Evolutionary conservation across 37 sponge, comb jelly and placozoan species (phyloP).

Genomic region (Chondrosia reniformis): DNA sequence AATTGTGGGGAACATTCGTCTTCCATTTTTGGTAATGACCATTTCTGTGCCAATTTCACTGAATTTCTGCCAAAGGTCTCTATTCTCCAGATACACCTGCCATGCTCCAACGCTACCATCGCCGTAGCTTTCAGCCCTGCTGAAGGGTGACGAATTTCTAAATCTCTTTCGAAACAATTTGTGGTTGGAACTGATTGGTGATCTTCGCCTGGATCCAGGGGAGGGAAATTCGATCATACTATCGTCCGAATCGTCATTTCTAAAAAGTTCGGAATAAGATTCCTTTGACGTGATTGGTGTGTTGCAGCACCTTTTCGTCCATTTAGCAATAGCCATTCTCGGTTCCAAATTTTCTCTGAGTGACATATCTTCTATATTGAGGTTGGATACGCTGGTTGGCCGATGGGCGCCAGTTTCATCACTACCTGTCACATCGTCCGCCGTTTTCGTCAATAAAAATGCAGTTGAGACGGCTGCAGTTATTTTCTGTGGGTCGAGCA

Average conservation of each 20-base stretch:
- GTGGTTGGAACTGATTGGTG: not conserved
- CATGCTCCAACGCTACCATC: not conserved
- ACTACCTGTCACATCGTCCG: not conserved
- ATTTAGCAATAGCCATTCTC: not conserved
- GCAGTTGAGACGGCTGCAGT: slow-evolving; percentile 3
- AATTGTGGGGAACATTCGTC: slow-evolving; percentile 82
- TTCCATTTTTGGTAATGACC: slow-evolving; percentile 84
- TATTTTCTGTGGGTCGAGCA: not conserved
- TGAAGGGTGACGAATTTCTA: not conserved
- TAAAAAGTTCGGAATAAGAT: not conserved
- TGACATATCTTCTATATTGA: slow-evolving; percentile 16
- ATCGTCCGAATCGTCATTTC: not conserved
- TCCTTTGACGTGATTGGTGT: not conserved
- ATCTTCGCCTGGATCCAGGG: not conserved
- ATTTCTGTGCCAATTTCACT: slow-evolving; percentile 82
- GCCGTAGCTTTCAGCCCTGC: not conserved
- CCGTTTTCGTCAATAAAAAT: not conserved
- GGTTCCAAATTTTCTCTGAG: not conserved
- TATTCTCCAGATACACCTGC: slow-evolving; percentile 58
- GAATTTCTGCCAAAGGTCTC: slow-evolving; percentile 67
- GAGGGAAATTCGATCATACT: not conserved
- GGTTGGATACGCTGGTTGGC: not conserved
- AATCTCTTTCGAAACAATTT: not conserved
- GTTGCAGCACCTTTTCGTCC: not conserved
- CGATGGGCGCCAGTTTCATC: not conserved